Evolutionary conservation across 2,113 vertebrate species (phyloP).

Genomic region (Urocolius indicus): DNA sequence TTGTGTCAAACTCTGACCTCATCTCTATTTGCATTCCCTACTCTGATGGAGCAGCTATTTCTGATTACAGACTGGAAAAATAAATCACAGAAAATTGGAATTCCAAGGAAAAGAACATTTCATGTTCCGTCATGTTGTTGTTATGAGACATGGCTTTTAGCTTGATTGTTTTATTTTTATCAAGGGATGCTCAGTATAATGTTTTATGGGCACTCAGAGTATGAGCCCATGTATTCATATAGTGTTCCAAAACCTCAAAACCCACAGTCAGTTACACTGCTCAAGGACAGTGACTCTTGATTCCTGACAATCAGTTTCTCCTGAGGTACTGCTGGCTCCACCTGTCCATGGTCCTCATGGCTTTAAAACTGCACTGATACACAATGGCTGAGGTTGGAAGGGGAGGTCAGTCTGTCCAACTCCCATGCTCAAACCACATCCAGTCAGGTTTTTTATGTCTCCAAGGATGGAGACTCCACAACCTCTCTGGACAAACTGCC

Average conservation of each 20-base stretch:
- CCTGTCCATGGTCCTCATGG: neutral
- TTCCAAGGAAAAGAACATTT: constrained; percentile 44
- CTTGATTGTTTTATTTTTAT: constrained; percentile 47
- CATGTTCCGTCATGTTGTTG: neutral
- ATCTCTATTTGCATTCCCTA: constrained; percentile 4
- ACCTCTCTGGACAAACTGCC: neutral
- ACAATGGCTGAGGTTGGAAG: neutral
- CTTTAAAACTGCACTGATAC: neutral
- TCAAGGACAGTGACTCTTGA: constrained; percentile 44
- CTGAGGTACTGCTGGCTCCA: constrained; percentile 36
- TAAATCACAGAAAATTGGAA: constrained; percentile 43
- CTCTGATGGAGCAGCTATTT: constrained; percentile 31
- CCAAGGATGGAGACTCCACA: neutral
- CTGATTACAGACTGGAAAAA: constrained; percentile 24
- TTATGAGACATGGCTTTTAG: constrained; percentile 22
- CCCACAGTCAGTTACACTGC: neutral
- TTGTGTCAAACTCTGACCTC: neutral
- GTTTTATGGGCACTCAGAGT: constrained; percentile 27
- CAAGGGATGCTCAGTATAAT: neutral
- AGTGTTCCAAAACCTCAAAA: constrained; percentile 50
- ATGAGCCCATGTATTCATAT: neutral
- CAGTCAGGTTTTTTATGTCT: neutral
- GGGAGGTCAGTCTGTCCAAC: neutral
- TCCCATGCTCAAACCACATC: fast-evolving
- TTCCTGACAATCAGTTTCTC: constrained; percentile 37